Evolutionary conservation across 2,888 invertebrate species (phyloP).

Genomic region (Drosophila greeni): DNA sequence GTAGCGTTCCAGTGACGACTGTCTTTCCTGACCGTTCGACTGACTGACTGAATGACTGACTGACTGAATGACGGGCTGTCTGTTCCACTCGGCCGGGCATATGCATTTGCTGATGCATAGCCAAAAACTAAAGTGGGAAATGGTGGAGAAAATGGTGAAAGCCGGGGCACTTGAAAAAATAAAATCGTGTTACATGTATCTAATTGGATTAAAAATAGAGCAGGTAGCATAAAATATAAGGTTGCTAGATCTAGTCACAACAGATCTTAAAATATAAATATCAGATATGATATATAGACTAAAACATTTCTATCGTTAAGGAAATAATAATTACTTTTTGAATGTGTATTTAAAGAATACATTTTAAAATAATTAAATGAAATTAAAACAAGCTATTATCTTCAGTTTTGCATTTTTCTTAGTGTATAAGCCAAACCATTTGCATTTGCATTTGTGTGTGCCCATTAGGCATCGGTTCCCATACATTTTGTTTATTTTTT

Average conservation of each 20-base stretch:
- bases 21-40: conserved; percentile 17
- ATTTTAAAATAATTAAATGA: too few species aligned
- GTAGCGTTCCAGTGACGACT: conserved; percentile 38
- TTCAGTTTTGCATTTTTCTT: not conserved
- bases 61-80: conserved; percentile 55
- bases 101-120: conserved; percentile 56
- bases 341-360: not conserved
- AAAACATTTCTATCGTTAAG: too few species aligned
- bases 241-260: not conserved
- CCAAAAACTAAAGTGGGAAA: conserved; percentile 50
- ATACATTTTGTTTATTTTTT: conserved; percentile 41
- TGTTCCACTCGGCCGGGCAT: conserved; percentile 48
- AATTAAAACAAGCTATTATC: too few species aligned
- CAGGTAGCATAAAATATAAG: not conserved
- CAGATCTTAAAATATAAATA: too few species aligned
- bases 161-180: not conserved
- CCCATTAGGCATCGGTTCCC: conserved; percentile 55
- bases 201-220: not conserved
- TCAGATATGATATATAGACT: too few species aligned
- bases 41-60: conserved; percentile 22
- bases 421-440: conserved; percentile 18
- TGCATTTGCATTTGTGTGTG: conserved; percentile 45
- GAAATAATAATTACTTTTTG: not conserved
- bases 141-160: conserved; percentile 34
- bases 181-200: too few species aligned